Conservation (phyloP, 2,888 invertebrate genomes). For the Plagodis pulveraria region DNA sequence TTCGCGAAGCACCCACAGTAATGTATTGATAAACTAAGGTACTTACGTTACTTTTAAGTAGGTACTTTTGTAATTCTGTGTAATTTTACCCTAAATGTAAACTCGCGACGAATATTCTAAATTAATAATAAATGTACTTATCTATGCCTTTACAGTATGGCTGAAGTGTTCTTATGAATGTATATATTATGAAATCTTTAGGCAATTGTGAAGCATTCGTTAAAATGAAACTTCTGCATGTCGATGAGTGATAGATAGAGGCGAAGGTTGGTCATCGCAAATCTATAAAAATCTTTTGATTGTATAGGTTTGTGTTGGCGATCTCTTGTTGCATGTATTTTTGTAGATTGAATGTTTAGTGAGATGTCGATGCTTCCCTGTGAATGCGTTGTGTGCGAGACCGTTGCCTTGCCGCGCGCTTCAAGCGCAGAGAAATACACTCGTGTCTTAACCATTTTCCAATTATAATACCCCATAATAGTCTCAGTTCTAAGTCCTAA, state of each 20-base stretch:
- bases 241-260: conserved; percentile 28
- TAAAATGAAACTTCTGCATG: conserved; percentile 31
- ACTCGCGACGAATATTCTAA: conserved; percentile 23
- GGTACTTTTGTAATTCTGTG: conserved; percentile 21
- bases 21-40: too few species aligned
- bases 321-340: conserved; percentile 49
- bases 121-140: conserved; percentile 26
- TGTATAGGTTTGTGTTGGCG: not conserved
- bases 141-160: conserved; percentile 17
- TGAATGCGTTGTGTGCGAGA: conserved; percentile 48
- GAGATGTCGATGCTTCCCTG: conserved; percentile 62
- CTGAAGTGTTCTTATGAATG: conserved; percentile 17
- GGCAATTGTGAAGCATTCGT: conserved; percentile 19
- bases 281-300: not conserved
- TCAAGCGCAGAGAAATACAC: conserved; percentile 49
- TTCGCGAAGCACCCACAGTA: conserved; percentile 3
- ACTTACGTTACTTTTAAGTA: too few species aligned
- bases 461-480: not conserved
- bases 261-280: conserved; percentile 6
- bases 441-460: conserved; percentile 14
- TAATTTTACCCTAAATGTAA: conserved; percentile 14
- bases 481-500: too few species aligned
- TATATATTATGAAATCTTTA: conserved; percentile 17
- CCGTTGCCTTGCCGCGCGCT: conserved; percentile 67
- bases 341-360: conserved; percentile 54